Conservation (phyloP, 2,888 invertebrate genomes). For the Slavum lentiscoides region DNA sequence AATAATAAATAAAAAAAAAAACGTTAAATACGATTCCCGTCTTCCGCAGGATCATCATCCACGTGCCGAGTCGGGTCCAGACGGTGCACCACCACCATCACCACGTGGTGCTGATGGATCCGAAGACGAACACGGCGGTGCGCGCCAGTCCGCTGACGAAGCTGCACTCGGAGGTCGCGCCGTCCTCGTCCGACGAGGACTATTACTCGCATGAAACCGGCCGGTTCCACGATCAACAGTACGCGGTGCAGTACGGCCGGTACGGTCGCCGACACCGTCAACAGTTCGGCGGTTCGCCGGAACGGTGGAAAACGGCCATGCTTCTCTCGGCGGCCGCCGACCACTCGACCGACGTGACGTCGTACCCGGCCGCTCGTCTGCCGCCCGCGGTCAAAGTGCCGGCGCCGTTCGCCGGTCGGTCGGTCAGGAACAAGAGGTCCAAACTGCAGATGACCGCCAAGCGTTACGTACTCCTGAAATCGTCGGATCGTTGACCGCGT, state of each 20-base stretch:
- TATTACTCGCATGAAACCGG: background rate
- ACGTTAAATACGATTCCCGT: background rate
- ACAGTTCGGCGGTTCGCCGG: background rate
- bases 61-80: slow-evolving; percentile 27
- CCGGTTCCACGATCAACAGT: background rate
- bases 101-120: slow-evolving; percentile 44
- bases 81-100: slow-evolving; percentile 46
- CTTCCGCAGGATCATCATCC: slow-evolving; percentile 23
- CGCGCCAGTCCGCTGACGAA: background rate
- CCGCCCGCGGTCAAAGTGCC: too few species aligned
- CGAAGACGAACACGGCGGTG: slow-evolving; percentile 8
- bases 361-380: too few species aligned
- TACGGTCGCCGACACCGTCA: background rate
- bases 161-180: slow-evolving; percentile 1
- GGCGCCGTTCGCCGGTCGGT: too few species aligned
- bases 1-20: too few species aligned
- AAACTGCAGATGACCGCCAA: too few species aligned
- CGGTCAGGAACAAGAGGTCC: too few species aligned
- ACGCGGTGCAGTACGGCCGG: background rate
- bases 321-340: too few species aligned
- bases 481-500: too few species aligned
- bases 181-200: background rate
- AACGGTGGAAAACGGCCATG: too few species aligned
- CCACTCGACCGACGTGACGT: background rate
- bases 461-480: too few species aligned